Evolutionary conservation across 2,888 invertebrate genomes (phyloP).

Genomic region (Eupeodes latifasciatus): DNA sequence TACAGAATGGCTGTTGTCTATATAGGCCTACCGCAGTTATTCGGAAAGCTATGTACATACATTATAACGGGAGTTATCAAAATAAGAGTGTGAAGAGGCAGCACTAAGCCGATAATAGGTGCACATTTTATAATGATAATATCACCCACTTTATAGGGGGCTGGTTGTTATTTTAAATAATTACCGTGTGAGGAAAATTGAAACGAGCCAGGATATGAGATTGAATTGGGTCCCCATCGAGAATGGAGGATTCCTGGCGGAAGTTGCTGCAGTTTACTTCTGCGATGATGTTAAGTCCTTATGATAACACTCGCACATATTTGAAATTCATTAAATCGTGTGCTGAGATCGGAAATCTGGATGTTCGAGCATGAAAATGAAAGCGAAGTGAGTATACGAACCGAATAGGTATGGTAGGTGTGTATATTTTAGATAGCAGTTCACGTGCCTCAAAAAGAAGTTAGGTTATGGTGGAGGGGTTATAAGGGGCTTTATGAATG

Average conservation of each 20-base stretch:
- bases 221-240: not conserved
- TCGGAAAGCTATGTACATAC: slow-evolving; percentile 24
- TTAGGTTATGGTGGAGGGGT: not conserved
- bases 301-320: slow-evolving; percentile 46
- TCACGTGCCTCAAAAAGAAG: slow-evolving; percentile 10
- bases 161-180: slow-evolving; percentile 64
- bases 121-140: slow-evolving; percentile 50
- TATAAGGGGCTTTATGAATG: slow-evolving; percentile 18
- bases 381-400: not conserved
- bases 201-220: slow-evolving; percentile 33
- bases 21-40: slow-evolving; percentile 9
- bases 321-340: slow-evolving; percentile 46
- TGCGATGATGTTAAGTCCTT: slow-evolving; percentile 49
- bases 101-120: slow-evolving; percentile 70
- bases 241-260: slow-evolving; percentile 22
- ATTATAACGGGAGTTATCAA: slow-evolving; percentile 37
- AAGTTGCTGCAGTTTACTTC: slow-evolving; percentile 50
- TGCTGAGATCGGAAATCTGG: slow-evolving; percentile 41
- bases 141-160: slow-evolving; percentile 1
- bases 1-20: not conserved
- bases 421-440: not conserved
- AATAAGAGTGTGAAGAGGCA: slow-evolving; percentile 26
- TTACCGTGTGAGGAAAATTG: slow-evolving; percentile 60
- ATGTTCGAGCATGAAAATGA: slow-evolving; percentile 42
- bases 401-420: not conserved